These are phyloP conservation scores for Rhadinocentrus ornatus DNA, from an alignment of 2,797 vertebrate genomes.

Conservation along the genomic window DNA sequence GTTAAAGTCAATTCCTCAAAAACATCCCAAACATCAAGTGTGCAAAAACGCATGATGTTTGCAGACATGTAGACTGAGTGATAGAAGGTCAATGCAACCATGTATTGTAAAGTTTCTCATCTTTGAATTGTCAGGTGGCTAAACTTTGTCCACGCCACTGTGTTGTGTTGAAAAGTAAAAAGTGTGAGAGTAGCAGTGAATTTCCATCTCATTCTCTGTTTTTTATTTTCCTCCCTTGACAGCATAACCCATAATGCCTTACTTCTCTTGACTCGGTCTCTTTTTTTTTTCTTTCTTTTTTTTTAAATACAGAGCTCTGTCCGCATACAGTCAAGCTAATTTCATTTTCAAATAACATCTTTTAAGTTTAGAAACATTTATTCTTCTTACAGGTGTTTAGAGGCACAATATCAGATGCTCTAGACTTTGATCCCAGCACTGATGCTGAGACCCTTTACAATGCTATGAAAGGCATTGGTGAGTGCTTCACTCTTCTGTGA, in stretches of 20 bases:
- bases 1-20: not conserved
- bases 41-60: not conserved
- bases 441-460: conserved; percentile 92
- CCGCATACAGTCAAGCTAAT: too few species aligned
- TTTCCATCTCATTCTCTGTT: too few species aligned
- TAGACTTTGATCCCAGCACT: conserved; percentile 85
- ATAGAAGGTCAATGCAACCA: not conserved
- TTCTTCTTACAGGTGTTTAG: conserved; percentile 84
- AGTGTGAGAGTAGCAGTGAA: too few species aligned
- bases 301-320: too few species aligned
- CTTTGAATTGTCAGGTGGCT: too few species aligned
- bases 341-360: not conserved
- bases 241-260: too few species aligned
- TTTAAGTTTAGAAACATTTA: not conserved
- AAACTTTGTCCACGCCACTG: not conserved
- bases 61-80: not conserved
- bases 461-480: conserved; percentile 98
- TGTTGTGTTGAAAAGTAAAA: too few species aligned
- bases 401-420: conserved; percentile 87
- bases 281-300: too few species aligned
- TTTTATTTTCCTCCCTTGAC: too few species aligned
- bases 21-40: not conserved
- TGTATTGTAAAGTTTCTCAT: not conserved
- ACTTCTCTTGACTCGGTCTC: too few species aligned
- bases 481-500: conserved; percentile 46